Evolutionary conservation across 1,140 invertebrate species (phyloP).

Genomic region (Mercenaria mercenaria): DNA sequence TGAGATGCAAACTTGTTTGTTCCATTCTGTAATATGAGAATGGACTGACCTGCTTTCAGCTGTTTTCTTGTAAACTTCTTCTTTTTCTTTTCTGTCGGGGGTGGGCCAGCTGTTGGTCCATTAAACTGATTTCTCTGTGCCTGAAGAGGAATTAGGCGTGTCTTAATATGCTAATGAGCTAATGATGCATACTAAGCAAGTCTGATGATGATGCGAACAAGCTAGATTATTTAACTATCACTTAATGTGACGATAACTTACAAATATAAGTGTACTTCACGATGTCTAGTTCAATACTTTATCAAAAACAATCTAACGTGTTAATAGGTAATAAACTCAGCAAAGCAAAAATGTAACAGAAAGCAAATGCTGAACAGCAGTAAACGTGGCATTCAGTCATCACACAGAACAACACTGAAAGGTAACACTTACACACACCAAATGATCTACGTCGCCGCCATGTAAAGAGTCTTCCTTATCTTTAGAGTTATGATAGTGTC

Average conservation of each 20-base stretch:
- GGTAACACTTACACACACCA: slow-evolving; percentile 41
- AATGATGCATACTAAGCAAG: background rate
- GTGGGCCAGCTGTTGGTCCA: slow-evolving; percentile 90
- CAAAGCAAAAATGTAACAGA: slow-evolving; percentile 43
- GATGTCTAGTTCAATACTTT: background rate
- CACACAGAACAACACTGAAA: slow-evolving; percentile 33
- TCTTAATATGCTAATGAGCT: slow-evolving; percentile 25
- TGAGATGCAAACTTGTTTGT: slow-evolving; percentile 91
- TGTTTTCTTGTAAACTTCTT: slow-evolving; percentile 93
- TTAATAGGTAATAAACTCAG: slow-evolving; percentile 32
- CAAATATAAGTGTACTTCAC: background rate
- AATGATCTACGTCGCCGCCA: slow-evolving; percentile 16
- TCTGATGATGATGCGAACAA: background rate
- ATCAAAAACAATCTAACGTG: slow-evolving; percentile 13
- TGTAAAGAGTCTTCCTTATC: background rate
- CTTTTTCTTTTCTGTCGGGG: slow-evolving; percentile 95
- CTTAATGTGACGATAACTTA: background rate
- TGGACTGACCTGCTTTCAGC: slow-evolving; percentile 94
- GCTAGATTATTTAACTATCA: background rate
- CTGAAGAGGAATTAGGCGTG: slow-evolving; percentile 86
- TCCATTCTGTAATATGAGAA: slow-evolving; percentile 91
- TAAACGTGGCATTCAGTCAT: slow-evolving; percentile 40
- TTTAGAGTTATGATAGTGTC: slow-evolving; percentile 89
- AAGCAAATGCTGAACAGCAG: slow-evolving; percentile 39
- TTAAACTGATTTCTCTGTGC: slow-evolving; percentile 75